A percentile compares a stretch with the other conserved stretches of the same genome.
Conservation (phyloP, 2,113 vertebrate genomes). For the Melierax canorus region DNA sequence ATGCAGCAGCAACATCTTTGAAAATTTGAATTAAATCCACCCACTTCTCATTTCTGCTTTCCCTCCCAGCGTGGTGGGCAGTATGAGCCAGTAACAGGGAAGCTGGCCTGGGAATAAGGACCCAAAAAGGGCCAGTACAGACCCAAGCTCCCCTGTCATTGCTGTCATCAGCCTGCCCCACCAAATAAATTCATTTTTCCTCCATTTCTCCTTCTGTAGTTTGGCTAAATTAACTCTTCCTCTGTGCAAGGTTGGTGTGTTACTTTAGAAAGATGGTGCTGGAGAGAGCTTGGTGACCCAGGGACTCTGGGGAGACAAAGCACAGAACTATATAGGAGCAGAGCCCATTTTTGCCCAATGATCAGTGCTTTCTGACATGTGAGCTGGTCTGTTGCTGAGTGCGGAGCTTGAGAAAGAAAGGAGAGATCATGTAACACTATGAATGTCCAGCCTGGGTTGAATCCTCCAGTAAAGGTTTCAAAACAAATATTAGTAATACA, state of each 20-base stretch:
- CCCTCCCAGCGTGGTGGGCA: neutral
- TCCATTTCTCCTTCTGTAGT: neutral
- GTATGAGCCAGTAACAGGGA: neutral
- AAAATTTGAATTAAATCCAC: neutral
- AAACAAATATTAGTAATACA: neutral
- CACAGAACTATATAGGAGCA: neutral
- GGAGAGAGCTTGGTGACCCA: neutral
- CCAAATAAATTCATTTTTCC: neutral
- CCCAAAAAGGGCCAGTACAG: neutral
- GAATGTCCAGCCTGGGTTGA: neutral
- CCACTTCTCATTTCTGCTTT: neutral
- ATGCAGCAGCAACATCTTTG: constrained; percentile 24
- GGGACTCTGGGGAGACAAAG: neutral
- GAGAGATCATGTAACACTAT: fast-evolving
- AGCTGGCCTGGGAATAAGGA: neutral
- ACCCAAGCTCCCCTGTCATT: neutral
- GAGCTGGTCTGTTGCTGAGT: neutral
- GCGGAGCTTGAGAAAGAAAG: neutral
- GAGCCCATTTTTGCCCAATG: neutral
- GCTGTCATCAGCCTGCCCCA: neutral
- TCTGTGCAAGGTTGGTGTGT: neutral
- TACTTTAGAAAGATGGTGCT: neutral
- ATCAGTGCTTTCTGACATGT: neutral
- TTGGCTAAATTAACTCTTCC: neutral
- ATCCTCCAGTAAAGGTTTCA: neutral